Percentiles rank a stretch among this genome's conserved stretches.
phyloP scores from a whole-genome alignment of 2,888 invertebrate genomes.

The Itoplectis maculator region DNA sequence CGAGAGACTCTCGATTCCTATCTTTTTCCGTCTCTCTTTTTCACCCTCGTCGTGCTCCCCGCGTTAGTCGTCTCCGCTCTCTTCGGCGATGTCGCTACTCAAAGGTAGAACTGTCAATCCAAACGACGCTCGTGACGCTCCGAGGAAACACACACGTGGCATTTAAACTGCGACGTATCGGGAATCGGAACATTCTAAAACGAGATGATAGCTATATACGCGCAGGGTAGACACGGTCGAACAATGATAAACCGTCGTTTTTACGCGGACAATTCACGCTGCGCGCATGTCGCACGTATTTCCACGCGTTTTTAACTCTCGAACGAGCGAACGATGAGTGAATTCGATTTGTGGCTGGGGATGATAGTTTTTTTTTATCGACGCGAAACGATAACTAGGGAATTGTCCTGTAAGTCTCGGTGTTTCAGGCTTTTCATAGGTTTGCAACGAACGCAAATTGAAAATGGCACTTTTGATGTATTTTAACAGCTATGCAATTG shows the following conservation, averaged over 20 bases:
- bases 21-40: slow-evolving; percentile 9
- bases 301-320: neutral
- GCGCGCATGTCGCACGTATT: neutral
- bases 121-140: slow-evolving; percentile 15
- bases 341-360: neutral
- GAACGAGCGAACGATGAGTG: neutral
- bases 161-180: slow-evolving; percentile 2
- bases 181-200: slow-evolving; percentile 28
- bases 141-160: slow-evolving; percentile 1
- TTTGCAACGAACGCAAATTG: neutral
- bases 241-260: slow-evolving; percentile 1
- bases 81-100: neutral
- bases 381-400: neutral
- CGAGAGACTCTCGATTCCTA: slow-evolving; percentile 29
- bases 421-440: neutral
- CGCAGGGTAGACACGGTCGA: neutral
- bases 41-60: neutral
- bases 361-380: neutral
- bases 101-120: slow-evolving; percentile 17
- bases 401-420: neutral
- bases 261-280: neutral
- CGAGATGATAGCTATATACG: neutral
- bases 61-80: neutral
- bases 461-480: neutral
- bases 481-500: neutral